Conservation (phyloP, 2,888 invertebrate genomes). For the Odontomyia ornata region DNA sequence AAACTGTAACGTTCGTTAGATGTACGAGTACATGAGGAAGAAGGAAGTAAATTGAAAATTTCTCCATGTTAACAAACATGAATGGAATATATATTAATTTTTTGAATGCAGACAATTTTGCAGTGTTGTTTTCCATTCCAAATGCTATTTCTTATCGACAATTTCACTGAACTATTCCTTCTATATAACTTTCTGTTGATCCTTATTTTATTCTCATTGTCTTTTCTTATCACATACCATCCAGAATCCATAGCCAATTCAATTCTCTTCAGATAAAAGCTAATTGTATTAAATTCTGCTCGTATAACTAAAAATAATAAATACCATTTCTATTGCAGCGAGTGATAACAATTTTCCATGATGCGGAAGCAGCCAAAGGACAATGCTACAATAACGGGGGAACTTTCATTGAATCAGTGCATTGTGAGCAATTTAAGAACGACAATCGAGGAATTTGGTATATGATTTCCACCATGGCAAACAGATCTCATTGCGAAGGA, state of each 20-base stretch:
- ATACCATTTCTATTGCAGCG: constrained; percentile 44
- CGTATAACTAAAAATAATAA: constrained; percentile 12
- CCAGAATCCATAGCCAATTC: too few species aligned
- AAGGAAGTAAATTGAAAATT: constrained; percentile 46
- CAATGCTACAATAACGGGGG: constrained; percentile 46
- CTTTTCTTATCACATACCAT: too few species aligned
- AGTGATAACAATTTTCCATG: constrained; percentile 47
- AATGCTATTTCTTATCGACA: too few species aligned
- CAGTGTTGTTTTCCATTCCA: too few species aligned
- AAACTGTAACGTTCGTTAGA: constrained; percentile 49
- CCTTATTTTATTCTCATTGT: too few species aligned
- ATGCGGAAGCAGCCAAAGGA: constrained; percentile 33
- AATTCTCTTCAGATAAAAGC: too few species aligned
- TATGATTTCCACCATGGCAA: constrained; percentile 51
- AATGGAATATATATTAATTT: too few species aligned
- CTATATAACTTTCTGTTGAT: too few species aligned
- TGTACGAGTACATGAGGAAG: constrained; percentile 39
- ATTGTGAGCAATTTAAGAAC: constrained; percentile 50
- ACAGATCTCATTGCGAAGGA: constrained; percentile 53
- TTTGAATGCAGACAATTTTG: too few species aligned
- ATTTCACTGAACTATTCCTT: too few species aligned
- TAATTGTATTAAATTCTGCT: background rate
- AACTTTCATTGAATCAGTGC: constrained; percentile 45
- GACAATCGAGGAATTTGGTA: constrained; percentile 51
- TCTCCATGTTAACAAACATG: background rate